Evolutionary conservation across 1,140 invertebrate species (phyloP), one percentile per base, ranked within the genome.

Genomic region (Lasioglossum baleicum): DNA sequence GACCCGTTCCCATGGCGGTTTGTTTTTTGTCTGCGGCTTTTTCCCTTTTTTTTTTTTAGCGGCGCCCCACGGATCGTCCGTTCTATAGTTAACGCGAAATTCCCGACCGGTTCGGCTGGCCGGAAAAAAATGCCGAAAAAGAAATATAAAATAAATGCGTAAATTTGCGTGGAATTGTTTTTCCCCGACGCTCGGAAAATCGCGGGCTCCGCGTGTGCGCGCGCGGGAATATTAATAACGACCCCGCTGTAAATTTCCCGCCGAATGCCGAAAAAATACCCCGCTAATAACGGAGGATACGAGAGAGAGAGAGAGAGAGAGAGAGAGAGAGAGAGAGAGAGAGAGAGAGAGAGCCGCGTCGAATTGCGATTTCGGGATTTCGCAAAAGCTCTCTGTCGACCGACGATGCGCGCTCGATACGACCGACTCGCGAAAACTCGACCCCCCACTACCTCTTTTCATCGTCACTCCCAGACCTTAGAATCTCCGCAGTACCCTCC

Each of bases 161-260:
- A 77, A 71, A 77, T 77, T 77, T 48, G 40, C 67, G 67, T 71
- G 48, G 75, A 70, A 77, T 77, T 75, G 74, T 75, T 75, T 76
- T 69, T 61, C 26, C 17, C 40, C 67, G 56, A 22, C 35, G 75
- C 56, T 15, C 51, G n/a, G 51, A 75, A 69, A 76, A 68, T 70
- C 56, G 42, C 40, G 4, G 26, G 20, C 66, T 15, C 42, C 65
- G 56, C 20, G 56, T 7, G 26, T 26, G 48, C 20, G 56, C 17
- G 48, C 63, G 22, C 17, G 67, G 35, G 70, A 70, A 70, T 70
- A 71, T 77, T 61, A 77, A 77, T 71, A 71, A 63, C 56, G 31
- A 42, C 17, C 35, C n/a, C 75, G 42, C 10, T 26, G 67, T 77
- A 77, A 77, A 77, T 77, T 71, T 60, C 11, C 11, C 13, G 10